A percentile compares a stretch with the other conserved stretches of the same genome.
These are phyloP conservation scores for Cheilosia urbana DNA, from an alignment of 2,888 invertebrate species.

Conservation along the genomic window DNA sequence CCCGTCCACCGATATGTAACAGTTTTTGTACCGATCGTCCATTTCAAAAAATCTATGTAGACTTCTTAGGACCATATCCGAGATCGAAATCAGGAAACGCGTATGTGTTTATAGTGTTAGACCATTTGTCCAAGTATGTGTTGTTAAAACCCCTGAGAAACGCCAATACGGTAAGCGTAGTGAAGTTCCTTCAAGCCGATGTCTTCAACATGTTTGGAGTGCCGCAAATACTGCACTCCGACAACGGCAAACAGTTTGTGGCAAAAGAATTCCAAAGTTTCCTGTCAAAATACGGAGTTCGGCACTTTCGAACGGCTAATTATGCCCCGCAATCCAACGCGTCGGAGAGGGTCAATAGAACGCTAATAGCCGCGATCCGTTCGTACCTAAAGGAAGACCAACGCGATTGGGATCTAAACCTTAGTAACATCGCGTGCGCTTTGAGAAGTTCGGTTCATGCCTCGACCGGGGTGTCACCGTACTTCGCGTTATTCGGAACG, in stretches of 20 bases:
- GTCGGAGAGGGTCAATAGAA: slow-evolving; percentile 79
- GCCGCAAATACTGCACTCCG: slow-evolving; percentile 48
- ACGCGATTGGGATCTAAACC: slow-evolving; percentile 57
- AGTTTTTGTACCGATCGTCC: not conserved
- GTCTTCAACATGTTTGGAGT: slow-evolving; percentile 24
- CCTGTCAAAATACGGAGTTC: not conserved
- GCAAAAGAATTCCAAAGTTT: slow-evolving; percentile 62
- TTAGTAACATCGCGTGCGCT: slow-evolving; percentile 12
- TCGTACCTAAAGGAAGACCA: slow-evolving; percentile 62
- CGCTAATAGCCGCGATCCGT: slow-evolving; percentile 78
- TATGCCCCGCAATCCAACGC: slow-evolving; percentile 76
- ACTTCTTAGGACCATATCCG: slow-evolving; percentile 9
- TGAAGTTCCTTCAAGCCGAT: not conserved
- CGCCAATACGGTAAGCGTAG: not conserved
- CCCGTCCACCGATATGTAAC: slow-evolving; percentile 2
- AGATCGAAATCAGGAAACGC: not conserved
- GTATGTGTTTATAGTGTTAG: not conserved
- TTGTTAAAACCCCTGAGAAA: not conserved
- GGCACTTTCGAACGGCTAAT: slow-evolving; percentile 55
- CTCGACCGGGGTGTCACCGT: not conserved
- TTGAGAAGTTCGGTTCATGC: not conserved
- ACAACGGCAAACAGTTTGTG: slow-evolving; percentile 77
- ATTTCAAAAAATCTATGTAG: not conserved
- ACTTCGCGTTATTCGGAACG: no score
- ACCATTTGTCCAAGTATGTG: no score